Base-by-base conservation (phyloP, 2,888 invertebrate genomes). In the Empis livida region DNA sequence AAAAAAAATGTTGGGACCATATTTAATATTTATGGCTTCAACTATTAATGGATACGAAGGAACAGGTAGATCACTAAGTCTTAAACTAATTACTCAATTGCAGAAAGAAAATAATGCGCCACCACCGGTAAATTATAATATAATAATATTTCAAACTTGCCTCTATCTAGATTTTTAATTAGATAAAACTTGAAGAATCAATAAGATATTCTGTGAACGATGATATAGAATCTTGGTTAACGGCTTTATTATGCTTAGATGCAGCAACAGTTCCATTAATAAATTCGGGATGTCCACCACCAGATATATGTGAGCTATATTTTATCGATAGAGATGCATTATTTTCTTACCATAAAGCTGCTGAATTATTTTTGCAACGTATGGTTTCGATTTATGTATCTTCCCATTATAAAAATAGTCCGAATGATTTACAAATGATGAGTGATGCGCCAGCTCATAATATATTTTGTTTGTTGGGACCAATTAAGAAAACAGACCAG, bases 361-460 rank as follows among this genome's bases (percentile, higher is more conserved):
- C 91, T 0, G 92, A 92, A 68, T 78, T 82, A 3, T 97, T 99
- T 68, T 73, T 99, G 10, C 94, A 96, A 58, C 75, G 90, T 49
- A 65, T 99, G 10, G 91, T 99, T 54, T 80, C 92, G 13, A 80
- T 99, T 40, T 96, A 93, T 64, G 97, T 97, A 0, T 82, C 99
- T 0, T 96, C 97, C 8, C 99, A 99, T 73, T 99, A 99, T 66
- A 99, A 97, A 82, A 99, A 99, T 73, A 90, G 90, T 48, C 99
- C 99, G 0, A 96, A 99, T 71, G 99, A 99, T 73, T 74, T 99
- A 39, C 97, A 99, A 73, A 83, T 99, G 78, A 78, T 99, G 73
- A 93, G 96, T 13, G 99, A 99, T 71, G 97, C 99, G 14, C 97
- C 99, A 0, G 95, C 95, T 1, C 99, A 99, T 71, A 91, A 95